Base-by-base conservation (phyloP, 2,888 invertebrate genomes). In the Zootermopsis nevadensis region DNA sequence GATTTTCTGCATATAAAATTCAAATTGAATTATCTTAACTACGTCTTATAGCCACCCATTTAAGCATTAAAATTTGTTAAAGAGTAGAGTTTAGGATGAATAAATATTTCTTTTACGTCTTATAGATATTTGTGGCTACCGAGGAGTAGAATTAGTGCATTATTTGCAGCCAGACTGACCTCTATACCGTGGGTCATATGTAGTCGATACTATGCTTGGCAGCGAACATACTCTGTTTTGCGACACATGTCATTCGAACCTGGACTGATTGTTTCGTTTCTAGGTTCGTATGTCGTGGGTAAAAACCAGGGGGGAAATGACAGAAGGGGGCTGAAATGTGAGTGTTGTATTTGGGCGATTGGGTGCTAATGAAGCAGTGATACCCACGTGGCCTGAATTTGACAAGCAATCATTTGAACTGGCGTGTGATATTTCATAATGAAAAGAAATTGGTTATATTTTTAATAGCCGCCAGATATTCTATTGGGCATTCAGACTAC, bases 351-450 rank as follows among this genome's bases (percentile, higher is more conserved):
- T 80, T 80, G 80, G 67, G 67, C 80, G 67, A 80, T 67, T 80
- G 80, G 80, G 80, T 80, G 80, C 80, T 80, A 80, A 80, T 80
- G 80, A 80, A 80, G 67, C 80, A 67, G 67, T 80, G 80, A 80
- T 80, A 69, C 42, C 38, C 80, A 42, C 48, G 69, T n/a, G 69
- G 77, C 55, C 48, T 77, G 77, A 31, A 55, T 55, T 77, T 77
- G 77, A 77, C 77, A 77, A 53, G 77, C 77, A 53, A 55, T 77
- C 77, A 77, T 77, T 33, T 33, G 48, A 31, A 48, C 53, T 30
- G 77, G 31, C 77, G 77, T 55, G 77, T 55, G 77, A 77, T 55
- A 77, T 77, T 77, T 77, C 77, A 19, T 42, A 48, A 53, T 31
- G 53, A 24, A 31, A 77, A 69, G 27, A 24, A 53, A 48, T 77